phyloP scores from a whole-genome alignment of 2,888 invertebrate genomes.

The Calephelis perditalis region DNA sequence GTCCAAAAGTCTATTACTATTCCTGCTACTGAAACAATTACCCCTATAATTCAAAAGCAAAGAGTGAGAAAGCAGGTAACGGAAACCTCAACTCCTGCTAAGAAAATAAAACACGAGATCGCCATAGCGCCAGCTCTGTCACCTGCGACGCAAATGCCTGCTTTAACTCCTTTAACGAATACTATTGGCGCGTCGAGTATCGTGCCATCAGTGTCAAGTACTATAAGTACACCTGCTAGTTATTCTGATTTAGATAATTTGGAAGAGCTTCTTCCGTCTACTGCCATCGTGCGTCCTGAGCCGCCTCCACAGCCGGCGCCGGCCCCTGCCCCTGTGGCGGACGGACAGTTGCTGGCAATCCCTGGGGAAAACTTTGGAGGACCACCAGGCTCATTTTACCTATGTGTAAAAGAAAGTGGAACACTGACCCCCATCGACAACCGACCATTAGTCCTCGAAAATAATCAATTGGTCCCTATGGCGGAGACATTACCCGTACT shows the following conservation, averaged over 20 bases:
- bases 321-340: conserved; percentile 64
- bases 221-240: conserved; percentile 38
- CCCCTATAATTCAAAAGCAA: conserved; percentile 43
- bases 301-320: conserved; percentile 37
- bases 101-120: conserved; percentile 55
- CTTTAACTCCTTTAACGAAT: conserved; percentile 42
- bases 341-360: conserved; percentile 83
- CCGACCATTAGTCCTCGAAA: conserved; percentile 78
- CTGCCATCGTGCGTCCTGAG: conserved; percentile 55
- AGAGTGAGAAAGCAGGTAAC: conserved; percentile 47
- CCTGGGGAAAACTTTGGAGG: conserved; percentile 86
- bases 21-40: conserved; percentile 40
- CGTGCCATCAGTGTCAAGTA: conserved; percentile 40
- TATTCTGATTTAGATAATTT: conserved; percentile 61
- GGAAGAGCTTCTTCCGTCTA: conserved; percentile 67
- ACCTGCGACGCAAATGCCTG: conserved; percentile 36
- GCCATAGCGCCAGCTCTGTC: conserved; percentile 46
- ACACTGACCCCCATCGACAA: conserved; percentile 85
- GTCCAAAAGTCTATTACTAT: conserved; percentile 53
- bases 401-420: conserved; percentile 85
- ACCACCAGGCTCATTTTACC: conserved; percentile 84
- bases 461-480: conserved; percentile 70
- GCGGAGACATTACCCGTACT: conserved; percentile 47
- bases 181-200: conserved; percentile 33
- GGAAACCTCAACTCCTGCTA: conserved; percentile 47